Conservation (phyloP, 2,113 vertebrate species). For the Syngnathus scovelli region DNA sequence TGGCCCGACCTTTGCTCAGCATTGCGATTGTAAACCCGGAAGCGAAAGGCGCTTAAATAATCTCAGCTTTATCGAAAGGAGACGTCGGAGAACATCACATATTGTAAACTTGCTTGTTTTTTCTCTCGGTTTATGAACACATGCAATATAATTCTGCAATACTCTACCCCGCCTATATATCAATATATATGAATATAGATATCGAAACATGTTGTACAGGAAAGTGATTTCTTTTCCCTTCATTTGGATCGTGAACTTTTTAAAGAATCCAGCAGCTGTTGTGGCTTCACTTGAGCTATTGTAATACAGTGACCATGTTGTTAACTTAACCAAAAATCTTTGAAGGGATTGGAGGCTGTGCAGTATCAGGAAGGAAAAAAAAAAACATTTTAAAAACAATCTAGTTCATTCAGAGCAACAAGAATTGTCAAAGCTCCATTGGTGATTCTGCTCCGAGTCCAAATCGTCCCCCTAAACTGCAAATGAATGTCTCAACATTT, state of each 20-base stretch:
- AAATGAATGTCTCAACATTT: slow-evolving; percentile 51
- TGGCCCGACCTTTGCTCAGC: slow-evolving; percentile 36
- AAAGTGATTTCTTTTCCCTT: slow-evolving; percentile 58
- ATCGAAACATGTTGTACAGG: slow-evolving; percentile 70
- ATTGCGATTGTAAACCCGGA: slow-evolving; percentile 57
- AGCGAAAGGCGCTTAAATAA: slow-evolving; percentile 46
- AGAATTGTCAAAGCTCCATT: slow-evolving; percentile 5
- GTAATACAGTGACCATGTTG: slow-evolving; percentile 67
- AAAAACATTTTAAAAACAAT: slow-evolving; percentile 12
- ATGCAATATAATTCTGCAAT: slow-evolving; percentile 78
- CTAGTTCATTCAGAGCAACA: too few species aligned
- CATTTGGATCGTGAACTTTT: slow-evolving; percentile 60
- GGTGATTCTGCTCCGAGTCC: neutral
- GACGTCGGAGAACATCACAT: slow-evolving; percentile 64
- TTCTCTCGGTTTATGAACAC: slow-evolving; percentile 69
- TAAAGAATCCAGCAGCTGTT: slow-evolving; percentile 70
- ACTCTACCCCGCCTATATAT: slow-evolving; percentile 72
- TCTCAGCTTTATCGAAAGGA: slow-evolving; percentile 60
- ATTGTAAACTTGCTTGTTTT: slow-evolving; percentile 70
- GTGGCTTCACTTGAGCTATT: slow-evolving; percentile 67
- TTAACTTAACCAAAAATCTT: slow-evolving; percentile 71
- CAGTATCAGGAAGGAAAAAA: slow-evolving; percentile 31
- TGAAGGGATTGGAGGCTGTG: slow-evolving; percentile 45
- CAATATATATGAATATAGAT: slow-evolving; percentile 66
- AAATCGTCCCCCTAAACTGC: slow-evolving; percentile 14